Percentiles rank a stretch among this genome's conserved stretches.
Conservation (phyloP, 1,140 invertebrate genomes). For the Caenorhabditis inopinata region DNA sequence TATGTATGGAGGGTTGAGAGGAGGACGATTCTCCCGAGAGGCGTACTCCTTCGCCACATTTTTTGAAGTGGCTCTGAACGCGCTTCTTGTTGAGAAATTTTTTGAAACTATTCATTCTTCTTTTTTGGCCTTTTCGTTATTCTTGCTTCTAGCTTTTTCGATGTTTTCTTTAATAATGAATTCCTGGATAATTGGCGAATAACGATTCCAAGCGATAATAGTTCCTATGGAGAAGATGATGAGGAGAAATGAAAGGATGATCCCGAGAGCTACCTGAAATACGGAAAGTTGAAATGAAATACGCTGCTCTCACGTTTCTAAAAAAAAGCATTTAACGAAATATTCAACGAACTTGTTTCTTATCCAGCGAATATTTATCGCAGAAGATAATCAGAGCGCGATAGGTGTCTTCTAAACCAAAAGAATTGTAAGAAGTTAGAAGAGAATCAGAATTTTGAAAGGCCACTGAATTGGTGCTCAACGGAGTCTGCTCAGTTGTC, state of each 20-base stretch:
- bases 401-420: not conserved
- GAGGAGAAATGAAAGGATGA: conserved; percentile 1
- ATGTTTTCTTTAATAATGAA: conserved; percentile 28
- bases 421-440: not conserved
- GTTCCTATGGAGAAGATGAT: not conserved
- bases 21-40: conserved; percentile 4
- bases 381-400: not conserved
- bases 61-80: conserved; percentile 38
- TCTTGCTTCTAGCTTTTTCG: conserved; percentile 9
- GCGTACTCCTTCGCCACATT: conserved; percentile 24
- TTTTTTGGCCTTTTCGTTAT: conserved; percentile 17
- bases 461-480: not conserved
- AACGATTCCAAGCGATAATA: conserved; percentile 25
- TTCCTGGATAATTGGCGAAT: conserved; percentile 30
- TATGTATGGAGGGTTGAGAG: not conserved
- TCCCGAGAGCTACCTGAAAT: conserved; percentile 26
- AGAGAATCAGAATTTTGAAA: not conserved
- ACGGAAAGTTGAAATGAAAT: not conserved
- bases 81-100: conserved; percentile 45
- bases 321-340: too few relatives aligned
- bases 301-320: too few relatives aligned
- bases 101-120: conserved; percentile 48
- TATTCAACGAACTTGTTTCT: not conserved
- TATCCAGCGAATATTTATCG: not conserved
- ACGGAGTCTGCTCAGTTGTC: not conserved